Evolutionary conservation across 2,797 vertebrate species (phyloP), one percentile per base, ranked within the genome.

Genomic region (Amniataba percoides): DNA sequence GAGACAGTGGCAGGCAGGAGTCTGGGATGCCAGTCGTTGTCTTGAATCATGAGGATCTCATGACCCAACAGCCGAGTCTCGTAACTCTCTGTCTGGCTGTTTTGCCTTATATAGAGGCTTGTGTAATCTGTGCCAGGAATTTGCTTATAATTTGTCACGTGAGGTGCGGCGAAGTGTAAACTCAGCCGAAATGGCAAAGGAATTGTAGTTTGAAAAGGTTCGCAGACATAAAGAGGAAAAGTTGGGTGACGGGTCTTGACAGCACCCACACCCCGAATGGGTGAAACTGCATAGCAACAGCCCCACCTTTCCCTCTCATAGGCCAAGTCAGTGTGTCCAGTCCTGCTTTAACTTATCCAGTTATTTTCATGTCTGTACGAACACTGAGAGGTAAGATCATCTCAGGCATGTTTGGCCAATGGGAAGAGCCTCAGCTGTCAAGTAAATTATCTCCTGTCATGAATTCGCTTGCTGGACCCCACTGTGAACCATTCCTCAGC

Each of bases 271-370:
- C 63, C 27, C 21, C 52, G 53, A 85, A 74, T 75, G 78, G 78
- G 49, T 18, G 5, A 65, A 74, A 31, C 82, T 82, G 76, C 84
- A 78, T 58, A 31, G 84, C 80, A 90, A 91, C 89, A 78, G 65
- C 71, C 43, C 66, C 71, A 11, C 52, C 75, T 51, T 43, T 7
- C 16, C 48, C 8, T 60, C 34, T 70, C 66, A 83, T 82, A 64
- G 78, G 81, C 71, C 71, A 39, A 60, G 8, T 52, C 58, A 53
- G 13, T 46, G 46, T 68, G 82, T 72, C 59, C 68, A 40, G 53
- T 59, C 36, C 31, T 3, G 16, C 61, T 76, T 69, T 11, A 45
- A 61, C 80, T 74, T 49, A 68, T 80, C 62, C 71, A 72, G 71
- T 45, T 82, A 71, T 71, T 82, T 86, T 67, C 18, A 59, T 60